Evolutionary conservation across 2,113 vertebrate species (phyloP), one percentile per base, ranked within the genome.

Genomic region (Ceuthmochares aereus): DNA sequence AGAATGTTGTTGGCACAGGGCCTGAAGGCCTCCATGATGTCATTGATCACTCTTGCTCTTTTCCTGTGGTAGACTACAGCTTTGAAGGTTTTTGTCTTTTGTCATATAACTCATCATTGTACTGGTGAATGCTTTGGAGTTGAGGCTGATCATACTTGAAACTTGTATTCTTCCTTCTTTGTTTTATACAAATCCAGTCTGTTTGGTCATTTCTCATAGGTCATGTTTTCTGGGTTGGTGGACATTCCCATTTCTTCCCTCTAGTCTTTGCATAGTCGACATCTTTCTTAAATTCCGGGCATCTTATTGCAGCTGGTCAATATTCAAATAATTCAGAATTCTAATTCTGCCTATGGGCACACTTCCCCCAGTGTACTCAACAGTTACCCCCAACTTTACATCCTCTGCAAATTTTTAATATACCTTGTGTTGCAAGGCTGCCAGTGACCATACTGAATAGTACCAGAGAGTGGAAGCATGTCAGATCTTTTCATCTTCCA

Each of bases 71-170:
- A 77, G 6, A 12, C n/a, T 62, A 10, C 42, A 67, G 19, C 27
- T 76, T 74, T 36, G n/a, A 87, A 54, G 23, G 12, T n/a, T 70
- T 85, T 75, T 74, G 30, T 34, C 18, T 55, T 70, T 85, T 82
- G 45, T 72, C 42, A n/a, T 49, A 9, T 27, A 55, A 4, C 5
- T 66, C 9, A 4, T 79, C 17, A 21, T 58, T 78, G 2, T 27
- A 27, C 18, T 45, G n/a, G 34, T 51, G 32, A 66, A 81, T 51
- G 67, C 14, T 49, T 87, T 78, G 43, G 27, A 82, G 19, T 30
- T 72, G 56, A 49, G 5, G 34, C 10, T 79, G 32, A 42, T 60
- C 52, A 54, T 18, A 54, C 0, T 0, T 51, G 21, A 79, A 68
- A 49, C 66, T 75, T 82, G 2, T 4, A 62, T 8, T 66, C 45